A percentile compares a stretch with the other conserved stretches of the same genome.
phyloP scores from a whole-genome alignment of 2,113 vertebrate species.

The Gobio gobio region DNA sequence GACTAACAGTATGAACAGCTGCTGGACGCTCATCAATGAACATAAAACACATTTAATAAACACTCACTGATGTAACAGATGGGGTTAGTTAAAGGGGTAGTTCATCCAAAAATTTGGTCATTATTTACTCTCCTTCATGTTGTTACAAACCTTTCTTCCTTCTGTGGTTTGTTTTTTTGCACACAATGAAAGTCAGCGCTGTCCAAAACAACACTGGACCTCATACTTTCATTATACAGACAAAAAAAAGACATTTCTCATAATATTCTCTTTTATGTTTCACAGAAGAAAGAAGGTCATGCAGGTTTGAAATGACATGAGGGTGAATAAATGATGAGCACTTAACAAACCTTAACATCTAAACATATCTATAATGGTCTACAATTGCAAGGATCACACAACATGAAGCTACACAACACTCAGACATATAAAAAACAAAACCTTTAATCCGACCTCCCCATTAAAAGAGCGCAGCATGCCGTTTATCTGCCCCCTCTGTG shows the following conservation, averaged over 20 bases:
- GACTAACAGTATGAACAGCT: not conserved
- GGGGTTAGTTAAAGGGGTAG: not conserved
- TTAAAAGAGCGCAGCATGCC: conserved; percentile 21
- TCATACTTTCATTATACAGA: too few species aligned
- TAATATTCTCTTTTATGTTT: not conserved
- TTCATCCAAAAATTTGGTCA: not conserved
- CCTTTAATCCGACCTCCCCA: conserved; percentile 12
- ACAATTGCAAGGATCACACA: not conserved
- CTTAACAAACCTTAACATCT: not conserved
- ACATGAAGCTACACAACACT: not conserved
- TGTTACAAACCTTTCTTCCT: not conserved
- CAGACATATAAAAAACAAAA: not conserved
- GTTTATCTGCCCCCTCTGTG: conserved; percentile 33
- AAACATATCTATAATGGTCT: not conserved
- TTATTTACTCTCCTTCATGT: not conserved
- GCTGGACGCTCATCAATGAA: not conserved
- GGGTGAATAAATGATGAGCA: not conserved
- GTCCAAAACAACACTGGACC: not conserved
- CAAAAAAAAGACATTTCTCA: not conserved
- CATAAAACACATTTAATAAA: not conserved
- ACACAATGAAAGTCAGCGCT: not conserved
- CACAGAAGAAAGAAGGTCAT: not conserved
- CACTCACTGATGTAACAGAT: not conserved
- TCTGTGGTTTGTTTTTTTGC: not conserved
- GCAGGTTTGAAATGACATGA: not conserved